Evolutionary conservation across 2,113 vertebrate species (phyloP).

Genomic region (Tenebrosternarchus preto): DNA sequence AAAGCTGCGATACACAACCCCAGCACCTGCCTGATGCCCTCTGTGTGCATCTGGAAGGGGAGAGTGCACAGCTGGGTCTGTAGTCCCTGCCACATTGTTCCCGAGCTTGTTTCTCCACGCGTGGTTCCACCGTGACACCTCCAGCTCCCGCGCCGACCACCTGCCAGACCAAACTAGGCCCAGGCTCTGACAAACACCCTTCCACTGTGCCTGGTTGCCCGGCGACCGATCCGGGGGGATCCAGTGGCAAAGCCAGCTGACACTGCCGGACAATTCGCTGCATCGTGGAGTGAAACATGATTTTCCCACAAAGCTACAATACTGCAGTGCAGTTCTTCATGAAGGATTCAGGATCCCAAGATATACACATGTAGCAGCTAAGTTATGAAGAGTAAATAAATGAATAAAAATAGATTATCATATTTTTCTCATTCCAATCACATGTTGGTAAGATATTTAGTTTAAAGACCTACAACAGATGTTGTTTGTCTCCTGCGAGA

Average conservation of each 20-base stretch:
- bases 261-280: slow-evolving; percentile 15
- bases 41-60: slow-evolving; percentile 28
- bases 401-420: too few relatives aligned
- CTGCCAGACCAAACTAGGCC: slow-evolving; percentile 68
- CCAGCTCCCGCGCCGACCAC: slow-evolving; percentile 55
- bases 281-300: slow-evolving; percentile 7
- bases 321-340: too few relatives aligned
- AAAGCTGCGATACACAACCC: not conserved
- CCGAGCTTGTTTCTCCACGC: slow-evolving; percentile 66
- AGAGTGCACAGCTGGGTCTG: slow-evolving; percentile 67
- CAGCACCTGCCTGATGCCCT: not conserved
- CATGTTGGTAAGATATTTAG: too few relatives aligned
- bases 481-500: too few relatives aligned
- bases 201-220: slow-evolving; percentile 40
- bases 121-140: slow-evolving; percentile 70
- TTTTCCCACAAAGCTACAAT: not conserved
- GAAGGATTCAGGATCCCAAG: too few relatives aligned
- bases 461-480: too few relatives aligned
- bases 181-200: slow-evolving; percentile 50
- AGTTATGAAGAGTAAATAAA: too few relatives aligned
- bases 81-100: slow-evolving; percentile 62
- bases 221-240: not conserved
- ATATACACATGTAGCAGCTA: too few relatives aligned
- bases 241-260: not conserved
- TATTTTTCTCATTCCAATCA: too few relatives aligned